These are phyloP conservation scores for Oscheius sp. DNA, from an alignment of 2,888 invertebrate genomes.

Conservation along the genomic window DNA sequence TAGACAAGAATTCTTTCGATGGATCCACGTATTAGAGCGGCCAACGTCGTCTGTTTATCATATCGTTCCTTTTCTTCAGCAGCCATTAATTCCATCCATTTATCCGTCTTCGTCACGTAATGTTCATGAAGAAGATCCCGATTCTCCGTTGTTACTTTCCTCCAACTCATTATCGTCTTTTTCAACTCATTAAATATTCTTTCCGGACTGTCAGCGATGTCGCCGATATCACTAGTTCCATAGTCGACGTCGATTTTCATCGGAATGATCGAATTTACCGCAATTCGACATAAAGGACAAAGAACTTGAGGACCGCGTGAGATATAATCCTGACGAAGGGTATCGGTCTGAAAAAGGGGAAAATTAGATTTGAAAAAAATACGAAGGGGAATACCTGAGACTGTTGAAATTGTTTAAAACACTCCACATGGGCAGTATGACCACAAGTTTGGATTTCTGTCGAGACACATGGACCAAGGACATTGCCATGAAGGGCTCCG, in stretches of 20 bases:
- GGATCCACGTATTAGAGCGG: background rate
- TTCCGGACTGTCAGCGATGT: background rate
- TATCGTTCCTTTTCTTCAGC: background rate
- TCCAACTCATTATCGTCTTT: background rate
- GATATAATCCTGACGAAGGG: background rate
- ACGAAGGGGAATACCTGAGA: background rate
- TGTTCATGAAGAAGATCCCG: background rate
- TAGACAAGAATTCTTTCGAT: slow-evolving; percentile 35
- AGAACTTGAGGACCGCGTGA: slow-evolving; percentile 23
- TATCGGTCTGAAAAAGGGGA: background rate
- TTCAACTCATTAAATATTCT: background rate
- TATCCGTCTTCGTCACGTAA: slow-evolving; percentile 1
- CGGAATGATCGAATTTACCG: slow-evolving; percentile 51
- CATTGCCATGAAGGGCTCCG: background rate
- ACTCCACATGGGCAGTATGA: slow-evolving; percentile 93
- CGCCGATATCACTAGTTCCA: slow-evolving; percentile 2
- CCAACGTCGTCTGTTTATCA: slow-evolving; percentile 7
- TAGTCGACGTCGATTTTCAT: slow-evolving; percentile 40
- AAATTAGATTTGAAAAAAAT: background rate
- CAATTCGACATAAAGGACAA: slow-evolving; percentile 56
- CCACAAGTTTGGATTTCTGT: slow-evolving; percentile 94
- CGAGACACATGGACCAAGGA: slow-evolving; percentile 73
- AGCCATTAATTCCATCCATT: background rate
- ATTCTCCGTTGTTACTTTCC: background rate
- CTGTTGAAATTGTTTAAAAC: slow-evolving; percentile 81